phyloP scores from a whole-genome alignment of 2,113 vertebrate species.

The Notothenia rossii region DNA sequence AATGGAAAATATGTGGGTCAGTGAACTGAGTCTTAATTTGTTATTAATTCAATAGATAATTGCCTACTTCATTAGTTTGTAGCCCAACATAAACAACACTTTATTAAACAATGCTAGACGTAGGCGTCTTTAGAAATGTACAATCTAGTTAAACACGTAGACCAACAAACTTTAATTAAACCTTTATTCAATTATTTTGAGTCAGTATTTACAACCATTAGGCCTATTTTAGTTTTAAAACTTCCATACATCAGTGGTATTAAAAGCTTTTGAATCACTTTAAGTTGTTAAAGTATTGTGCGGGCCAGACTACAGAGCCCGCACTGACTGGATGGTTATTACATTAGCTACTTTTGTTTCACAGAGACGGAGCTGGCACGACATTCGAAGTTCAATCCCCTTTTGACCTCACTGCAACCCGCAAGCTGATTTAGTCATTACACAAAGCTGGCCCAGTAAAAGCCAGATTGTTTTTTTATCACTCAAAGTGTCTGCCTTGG shows the following conservation, averaged over 20 bases:
- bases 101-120: neutral
- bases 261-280: neutral
- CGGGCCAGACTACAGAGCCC: slow-evolving; percentile 3
- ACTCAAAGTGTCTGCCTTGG: slow-evolving; percentile 9
- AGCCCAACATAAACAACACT: neutral
- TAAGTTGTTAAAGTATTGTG: neutral
- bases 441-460: slow-evolving; percentile 27
- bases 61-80: neutral
- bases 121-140: neutral
- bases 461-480: slow-evolving; percentile 42
- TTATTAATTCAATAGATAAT: neutral
- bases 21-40: neutral
- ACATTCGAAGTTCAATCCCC: slow-evolving; percentile 33
- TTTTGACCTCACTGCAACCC: slow-evolving; percentile 56
- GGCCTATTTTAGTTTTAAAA: neutral
- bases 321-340: slow-evolving; percentile 44
- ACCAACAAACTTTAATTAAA: neutral
- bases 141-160: neutral
- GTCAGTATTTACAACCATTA: neutral
- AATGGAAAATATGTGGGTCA: slow-evolving; percentile 2
- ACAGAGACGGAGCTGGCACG: slow-evolving; percentile 43
- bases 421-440: slow-evolving; percentile 63
- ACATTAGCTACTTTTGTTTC: slow-evolving; percentile 64
- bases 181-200: neutral
- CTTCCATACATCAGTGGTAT: neutral